Evolutionary conservation across 2,113 vertebrate species (phyloP), one percentile per base, ranked within the genome.

Genomic region (Sialia sialis): DNA sequence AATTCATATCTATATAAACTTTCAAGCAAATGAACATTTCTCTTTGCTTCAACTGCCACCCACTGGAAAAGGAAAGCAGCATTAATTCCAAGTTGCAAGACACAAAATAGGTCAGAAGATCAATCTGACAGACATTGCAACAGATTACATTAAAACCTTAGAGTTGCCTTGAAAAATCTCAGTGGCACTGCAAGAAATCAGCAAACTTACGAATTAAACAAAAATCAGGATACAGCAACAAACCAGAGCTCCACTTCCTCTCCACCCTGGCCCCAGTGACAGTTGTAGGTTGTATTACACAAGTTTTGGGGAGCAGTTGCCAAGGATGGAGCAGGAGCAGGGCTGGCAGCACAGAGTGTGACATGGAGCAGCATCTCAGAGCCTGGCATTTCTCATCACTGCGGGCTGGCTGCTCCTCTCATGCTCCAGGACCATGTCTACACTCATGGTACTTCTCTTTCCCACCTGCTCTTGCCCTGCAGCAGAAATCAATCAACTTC

Each of bases 41-140:
- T 95, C 94, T 90, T 93, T 94, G 95, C 92, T 82, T 96, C 92
- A 96, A 67, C 87, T 96, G 95, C 94, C 94, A 96, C 94, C 95
- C 94, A 95, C 93, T 95, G 94, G 93, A 97, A 96, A 97, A 86
- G 68, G 16, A 95, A 93, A 94, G 94, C 60, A 96, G 94, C 63
- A 94, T 96, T 93, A 86, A 90, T 38, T 73, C 87, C 79, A 95
- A 95, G 89, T 46, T 76, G 44, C 56, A 84, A 60, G 60, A 82
- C 22, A 36, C 54, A 81, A 91, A 91, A 85, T 26, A 80, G 78
- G 70, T 91, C 70, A 93, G 60, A 62, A 93, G 89, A 91, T 16
- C 46, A 77, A 54, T 39, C 51, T 59, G 59, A 41, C 17, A 78
- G 52, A 73, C 38, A 46, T 5, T 21, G 39, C 26, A 27, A 84